Conservation (phyloP, 2,888 invertebrate genomes). For the Athalia rosae region DNA sequence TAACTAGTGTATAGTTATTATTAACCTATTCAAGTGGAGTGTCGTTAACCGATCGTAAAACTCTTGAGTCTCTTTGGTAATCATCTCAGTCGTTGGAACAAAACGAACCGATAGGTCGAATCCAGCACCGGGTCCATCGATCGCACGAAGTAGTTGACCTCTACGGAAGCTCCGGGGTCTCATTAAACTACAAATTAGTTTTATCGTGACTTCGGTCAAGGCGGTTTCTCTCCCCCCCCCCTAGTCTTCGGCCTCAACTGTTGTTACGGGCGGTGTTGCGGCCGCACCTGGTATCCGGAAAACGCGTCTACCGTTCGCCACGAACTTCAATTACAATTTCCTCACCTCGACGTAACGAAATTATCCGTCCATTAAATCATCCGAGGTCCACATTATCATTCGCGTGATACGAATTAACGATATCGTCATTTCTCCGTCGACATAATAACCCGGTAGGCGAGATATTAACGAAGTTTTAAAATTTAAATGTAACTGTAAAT, state of each 20-base stretch:
- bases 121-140: not conserved
- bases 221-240: too few species aligned
- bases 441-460: not conserved
- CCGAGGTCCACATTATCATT: not conserved
- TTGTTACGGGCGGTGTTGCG: too few species aligned
- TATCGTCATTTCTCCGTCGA: too few species aligned
- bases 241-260: too few species aligned
- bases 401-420: not conserved
- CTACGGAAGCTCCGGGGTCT: not conserved
- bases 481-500: constrained; percentile 42
- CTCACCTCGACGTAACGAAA: not conserved
- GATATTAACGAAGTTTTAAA: not conserved
- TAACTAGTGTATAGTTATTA: constrained; percentile 2
- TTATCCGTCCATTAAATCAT: not conserved
- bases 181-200: constrained; percentile 1
- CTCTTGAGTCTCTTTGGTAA: constrained; percentile 17
- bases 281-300: not conserved
- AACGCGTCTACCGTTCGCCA: not conserved
- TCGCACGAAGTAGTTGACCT: not conserved
- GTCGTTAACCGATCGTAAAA: constrained; percentile 24
- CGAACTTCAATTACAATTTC: constrained; percentile 24
- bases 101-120: constrained; percentile 26
- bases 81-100: not conserved
- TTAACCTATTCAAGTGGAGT: constrained; percentile 6
- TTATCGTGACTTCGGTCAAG: not conserved